Base-by-base conservation (phyloP, 1,140 invertebrate genomes). In the Brachionus paranguensis region DNA sequence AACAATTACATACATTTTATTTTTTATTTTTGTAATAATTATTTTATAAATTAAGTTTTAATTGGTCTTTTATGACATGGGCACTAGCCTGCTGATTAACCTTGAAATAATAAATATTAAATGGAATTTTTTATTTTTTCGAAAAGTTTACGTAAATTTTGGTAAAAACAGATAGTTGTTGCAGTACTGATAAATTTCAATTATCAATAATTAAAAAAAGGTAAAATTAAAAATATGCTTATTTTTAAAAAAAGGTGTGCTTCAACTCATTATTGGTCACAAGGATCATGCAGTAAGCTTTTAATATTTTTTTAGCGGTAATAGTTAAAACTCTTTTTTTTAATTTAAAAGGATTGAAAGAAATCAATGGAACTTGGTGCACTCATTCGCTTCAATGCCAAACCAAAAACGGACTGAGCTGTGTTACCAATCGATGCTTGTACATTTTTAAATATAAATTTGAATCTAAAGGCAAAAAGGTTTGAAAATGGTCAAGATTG, bases 301-400 rank as follows among this genome's bases (percentile, higher is more conserved):
- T 1, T 41, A 17, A 1, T 8, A 0, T 6, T 27, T 29, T 20
- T 68, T 24, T 6, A 33, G 12, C 7, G 1, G 11, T 3, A 64
- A 64, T 1, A 11, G 8, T 11, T 27, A 10, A 68, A 29, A 29
- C 2, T 27, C 8, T 29, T 12, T 29, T 7, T 29, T 68, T 37
- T 37, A 5, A 37, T 68, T 14, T 0, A 20, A n/a, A 3, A 72
- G 68, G 33, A 43, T 79, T 79, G 14, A 79, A 79, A 64, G 17
- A 53, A 41, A 79, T 79, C 27, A 79, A 79, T 64, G 76, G 76
- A 17, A 41, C 76, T n/a, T 79, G 20, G 29, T 79, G 76, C 29
- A 53, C 20, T 33, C 43, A 43, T 17, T 24, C 43, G 24, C 10
- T 79, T n/a, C 29, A 79, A 41, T 79, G 76, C 43, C 76, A 79